phyloP scores from a whole-genome alignment of 2,797 vertebrate species.

The Rhabdophis nuchalis region DNA sequence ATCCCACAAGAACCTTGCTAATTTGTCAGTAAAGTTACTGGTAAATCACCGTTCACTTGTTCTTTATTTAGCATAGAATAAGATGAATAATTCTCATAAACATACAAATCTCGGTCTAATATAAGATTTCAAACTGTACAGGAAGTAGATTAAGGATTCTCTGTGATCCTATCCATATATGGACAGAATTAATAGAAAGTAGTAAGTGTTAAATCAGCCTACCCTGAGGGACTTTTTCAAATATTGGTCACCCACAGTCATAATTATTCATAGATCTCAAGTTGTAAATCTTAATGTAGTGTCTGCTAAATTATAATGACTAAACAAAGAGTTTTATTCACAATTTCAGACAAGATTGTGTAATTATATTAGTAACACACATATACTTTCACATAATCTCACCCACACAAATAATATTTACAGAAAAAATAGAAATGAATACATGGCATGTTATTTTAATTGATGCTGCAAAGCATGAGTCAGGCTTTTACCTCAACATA shows the following conservation, averaged over 20 bases:
- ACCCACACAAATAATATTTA: background rate
- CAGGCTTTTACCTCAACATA: background rate
- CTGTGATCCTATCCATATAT: background rate
- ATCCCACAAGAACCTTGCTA: background rate
- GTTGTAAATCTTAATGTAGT: background rate
- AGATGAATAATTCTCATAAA: background rate
- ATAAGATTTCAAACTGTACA: background rate
- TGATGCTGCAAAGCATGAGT: background rate
- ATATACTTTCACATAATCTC: background rate
- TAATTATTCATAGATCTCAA: slow-evolving; percentile 42
- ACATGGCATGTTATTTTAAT: background rate
- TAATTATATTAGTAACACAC: slow-evolving; percentile 15
- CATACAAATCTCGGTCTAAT: background rate
- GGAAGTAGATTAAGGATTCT: background rate
- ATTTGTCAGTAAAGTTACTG: background rate
- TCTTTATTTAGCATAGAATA: background rate
- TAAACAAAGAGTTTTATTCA: background rate
- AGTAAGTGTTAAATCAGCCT: fast-evolving
- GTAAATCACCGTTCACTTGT: background rate
- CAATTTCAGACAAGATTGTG: slow-evolving; percentile 29
- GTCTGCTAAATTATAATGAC: background rate
- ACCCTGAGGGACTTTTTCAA: background rate
- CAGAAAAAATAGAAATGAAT: background rate
- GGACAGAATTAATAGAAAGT: background rate
- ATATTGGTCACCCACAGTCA: background rate